Base-by-base conservation (phyloP, 2,888 invertebrate genomes). In the Platycnemis pennipes region DNA sequence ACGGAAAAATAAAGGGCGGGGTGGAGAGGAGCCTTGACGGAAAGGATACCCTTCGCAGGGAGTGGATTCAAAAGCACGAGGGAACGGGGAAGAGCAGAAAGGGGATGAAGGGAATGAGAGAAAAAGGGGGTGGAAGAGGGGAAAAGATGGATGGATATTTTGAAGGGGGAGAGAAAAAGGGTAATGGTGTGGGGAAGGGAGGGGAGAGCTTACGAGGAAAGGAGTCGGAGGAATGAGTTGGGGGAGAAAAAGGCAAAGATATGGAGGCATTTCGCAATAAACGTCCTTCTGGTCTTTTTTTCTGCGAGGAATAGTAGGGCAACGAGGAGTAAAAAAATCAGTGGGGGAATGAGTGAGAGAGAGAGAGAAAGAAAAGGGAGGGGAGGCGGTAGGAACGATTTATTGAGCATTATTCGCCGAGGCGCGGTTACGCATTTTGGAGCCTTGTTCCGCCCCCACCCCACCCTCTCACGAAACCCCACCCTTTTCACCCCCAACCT, bases 361-460 rank as follows among this genome's bases (percentile, higher is more conserved):
- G 63, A 63, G 63, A 63, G 63, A 63, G 63, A 26, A 37, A 77
- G 77, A 63, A 63, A 5, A 11, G 77, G 63, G 69, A 37, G 37
- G 16, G 4, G 11, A 37, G 87, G 46, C 26, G 45, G 26, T 16
- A 45, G 69, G 77, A 63, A 91, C 91, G 91, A 91, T 91, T 91
- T 91, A 91, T 91, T 91, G 91, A 45, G 91, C 91, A 91, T 91
- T 91, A 91, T 69, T 91, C 91, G 63, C 89, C 37, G 44, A 44
- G 63, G 63, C 91, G 91, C 91, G 91, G 91, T 91, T 91, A 91
- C 91, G 63, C 91, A 91, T 91, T 91, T 91, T 45, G 63, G 45
- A 42, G 22, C 56, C 89, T 89, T 89, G 91, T 91, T 63, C 63
- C 45, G 31, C 26, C n/a, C 44, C 42, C 26, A 26, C 87, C n/a